Evolutionary conservation across 2,113 vertebrate species (phyloP).

Genomic region (Antechinus flavipes): DNA sequence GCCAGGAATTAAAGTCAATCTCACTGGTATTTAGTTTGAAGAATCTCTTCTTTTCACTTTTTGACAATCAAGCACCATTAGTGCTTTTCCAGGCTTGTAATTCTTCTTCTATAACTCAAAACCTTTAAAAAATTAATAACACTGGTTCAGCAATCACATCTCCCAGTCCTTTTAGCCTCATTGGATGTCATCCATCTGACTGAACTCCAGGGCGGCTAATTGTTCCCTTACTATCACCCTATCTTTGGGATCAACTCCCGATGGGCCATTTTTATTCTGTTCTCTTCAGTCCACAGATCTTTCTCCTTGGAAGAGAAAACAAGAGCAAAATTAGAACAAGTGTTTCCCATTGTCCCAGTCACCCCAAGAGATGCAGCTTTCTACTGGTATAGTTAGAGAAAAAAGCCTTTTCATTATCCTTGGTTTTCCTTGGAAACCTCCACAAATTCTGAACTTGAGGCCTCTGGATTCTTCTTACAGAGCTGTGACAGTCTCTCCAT

Average conservation of each 20-base stretch:
- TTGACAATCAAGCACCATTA: background rate
- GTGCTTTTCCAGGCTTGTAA: background rate
- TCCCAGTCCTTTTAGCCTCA: background rate
- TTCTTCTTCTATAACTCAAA: background rate
- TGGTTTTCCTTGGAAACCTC: too few species aligned
- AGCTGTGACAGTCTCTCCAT: too few species aligned
- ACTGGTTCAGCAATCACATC: background rate
- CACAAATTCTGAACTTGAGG: too few species aligned
- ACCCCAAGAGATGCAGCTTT: background rate
- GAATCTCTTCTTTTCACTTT: background rate
- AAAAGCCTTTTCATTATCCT: too few species aligned
- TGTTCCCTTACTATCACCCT: background rate
- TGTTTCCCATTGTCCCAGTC: background rate
- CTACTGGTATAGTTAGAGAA: too few species aligned
- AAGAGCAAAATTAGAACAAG: background rate
- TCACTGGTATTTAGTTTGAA: background rate
- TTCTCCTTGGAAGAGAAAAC: background rate
- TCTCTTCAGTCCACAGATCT: background rate
- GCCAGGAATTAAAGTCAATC: background rate
- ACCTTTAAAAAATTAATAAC: background rate
- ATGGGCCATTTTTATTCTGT: background rate
- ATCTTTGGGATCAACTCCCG: background rate
- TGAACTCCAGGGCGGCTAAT: background rate
- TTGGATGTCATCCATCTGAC: background rate
- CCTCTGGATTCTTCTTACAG: too few species aligned